phyloP scores from a whole-genome alignment of 2,797 vertebrate genomes.

The Anisognathus igniventris region DNA sequence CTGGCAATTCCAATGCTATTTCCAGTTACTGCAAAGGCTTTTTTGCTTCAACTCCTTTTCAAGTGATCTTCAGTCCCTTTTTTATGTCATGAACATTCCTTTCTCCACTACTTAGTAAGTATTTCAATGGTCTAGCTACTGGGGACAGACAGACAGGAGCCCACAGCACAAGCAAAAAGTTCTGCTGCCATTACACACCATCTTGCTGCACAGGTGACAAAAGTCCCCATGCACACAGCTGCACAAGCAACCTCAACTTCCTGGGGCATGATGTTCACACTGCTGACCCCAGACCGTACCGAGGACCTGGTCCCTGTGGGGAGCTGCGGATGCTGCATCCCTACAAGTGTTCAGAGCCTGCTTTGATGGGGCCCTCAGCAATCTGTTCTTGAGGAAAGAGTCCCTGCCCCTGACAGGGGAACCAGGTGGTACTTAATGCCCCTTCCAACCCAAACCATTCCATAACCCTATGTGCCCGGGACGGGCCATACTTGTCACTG shows the following conservation, averaged over 20 bases:
- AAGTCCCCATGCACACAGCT: neutral
- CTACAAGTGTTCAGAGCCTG: neutral
- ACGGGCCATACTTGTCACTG: slow-evolving; percentile 84
- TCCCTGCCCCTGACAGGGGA: neutral
- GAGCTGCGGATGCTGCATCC: neutral
- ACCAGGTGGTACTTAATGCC: neutral
- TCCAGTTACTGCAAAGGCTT: neutral
- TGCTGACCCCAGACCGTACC: accelerated
- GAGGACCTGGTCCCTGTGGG: no score
- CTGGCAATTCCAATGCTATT: neutral
- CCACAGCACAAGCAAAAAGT: neutral
- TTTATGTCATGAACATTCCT: neutral
- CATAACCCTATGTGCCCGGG: accelerated
- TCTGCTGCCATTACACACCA: accelerated
- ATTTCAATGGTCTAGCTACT: neutral
- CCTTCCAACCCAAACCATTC: neutral
- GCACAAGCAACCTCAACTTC: neutral
- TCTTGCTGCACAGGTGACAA: neutral
- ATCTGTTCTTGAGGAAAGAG: neutral
- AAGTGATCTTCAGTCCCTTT: neutral
- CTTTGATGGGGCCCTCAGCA: neutral
- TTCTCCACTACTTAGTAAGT: neutral
- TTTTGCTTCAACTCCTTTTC: neutral
- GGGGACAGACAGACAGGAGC: neutral
- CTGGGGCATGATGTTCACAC: accelerated